Conservation (phyloP, 2,888 invertebrate genomes). For the Ariolimax columbianus region DNA sequence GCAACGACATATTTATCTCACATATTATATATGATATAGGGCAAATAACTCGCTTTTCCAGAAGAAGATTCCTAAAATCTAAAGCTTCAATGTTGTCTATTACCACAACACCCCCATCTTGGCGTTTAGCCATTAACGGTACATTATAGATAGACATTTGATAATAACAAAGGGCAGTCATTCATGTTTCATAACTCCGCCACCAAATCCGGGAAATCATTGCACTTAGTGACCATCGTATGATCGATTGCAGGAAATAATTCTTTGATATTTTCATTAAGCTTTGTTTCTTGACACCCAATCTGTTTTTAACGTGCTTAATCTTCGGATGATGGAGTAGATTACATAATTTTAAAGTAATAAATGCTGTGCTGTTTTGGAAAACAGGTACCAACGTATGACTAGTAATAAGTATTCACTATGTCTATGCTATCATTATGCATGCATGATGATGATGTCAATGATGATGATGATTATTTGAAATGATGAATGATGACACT, state of each 20-base stretch:
- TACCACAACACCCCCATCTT: no score
- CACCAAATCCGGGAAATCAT: not conserved
- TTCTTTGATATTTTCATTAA: not conserved
- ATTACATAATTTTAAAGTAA: not conserved
- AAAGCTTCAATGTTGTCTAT: no score
- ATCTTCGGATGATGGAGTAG: not conserved
- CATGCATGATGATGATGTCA: no score
- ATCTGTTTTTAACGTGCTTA: not conserved
- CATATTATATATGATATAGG: no score
- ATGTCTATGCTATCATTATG: no score
- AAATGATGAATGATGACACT: no score
- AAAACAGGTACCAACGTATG: conserved; percentile 38
- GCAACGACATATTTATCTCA: no score
- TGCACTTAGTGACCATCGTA: not conserved
- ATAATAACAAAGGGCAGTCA: conserved; percentile 15
- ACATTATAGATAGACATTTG: not conserved
- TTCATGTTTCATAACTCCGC: not conserved
- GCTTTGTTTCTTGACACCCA: not conserved
- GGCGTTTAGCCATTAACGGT: no score
- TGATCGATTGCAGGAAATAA: not conserved
- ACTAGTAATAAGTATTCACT: no score
- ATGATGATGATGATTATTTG: no score
- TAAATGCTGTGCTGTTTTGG: conserved; percentile 42
- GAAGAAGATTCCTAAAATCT: no score
- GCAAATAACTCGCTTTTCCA: no score